Evolutionary conservation across 2,888 invertebrate genomes (phyloP).

Genomic region (Cacoxenus indagator): DNA sequence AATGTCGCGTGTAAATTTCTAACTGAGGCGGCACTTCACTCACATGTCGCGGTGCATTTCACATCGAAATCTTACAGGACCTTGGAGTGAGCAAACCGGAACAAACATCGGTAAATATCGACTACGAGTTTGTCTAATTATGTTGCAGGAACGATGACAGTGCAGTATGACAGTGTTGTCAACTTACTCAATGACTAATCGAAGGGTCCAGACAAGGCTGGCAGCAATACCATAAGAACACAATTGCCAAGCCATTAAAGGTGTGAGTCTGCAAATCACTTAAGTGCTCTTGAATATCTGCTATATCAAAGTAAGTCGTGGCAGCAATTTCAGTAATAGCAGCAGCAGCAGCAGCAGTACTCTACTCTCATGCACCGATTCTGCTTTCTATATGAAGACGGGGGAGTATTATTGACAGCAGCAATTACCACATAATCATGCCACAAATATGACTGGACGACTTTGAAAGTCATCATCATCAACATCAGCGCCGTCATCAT

Average conservation of each 20-base stretch:
- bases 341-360: conserved; percentile 20
- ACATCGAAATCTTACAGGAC: background rate
- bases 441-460: conserved; percentile 55
- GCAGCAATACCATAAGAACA: conserved; percentile 54
- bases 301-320: conserved; percentile 63
- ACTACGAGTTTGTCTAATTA: background rate
- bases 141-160: background rate
- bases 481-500: background rate
- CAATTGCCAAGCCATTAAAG: conserved; percentile 64
- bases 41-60: background rate
- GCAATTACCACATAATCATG: conserved; percentile 67
- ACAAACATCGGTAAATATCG: background rate
- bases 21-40: background rate
- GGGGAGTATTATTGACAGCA: conserved; percentile 70
- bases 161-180: no score
- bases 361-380: conserved; percentile 4
- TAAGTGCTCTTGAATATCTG: conserved; percentile 65
- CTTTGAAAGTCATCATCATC: conserved; percentile 20
- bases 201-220: conserved; percentile 28
- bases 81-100: background rate
- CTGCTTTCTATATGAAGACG: conserved; percentile 51
- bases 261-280: conserved; percentile 59
- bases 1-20: background rate
- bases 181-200: conserved; percentile 45
- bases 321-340: conserved; percentile 39